Conservation (phyloP, 2,113 vertebrate genomes). For the Chamaetylas fuelleborni region DNA sequence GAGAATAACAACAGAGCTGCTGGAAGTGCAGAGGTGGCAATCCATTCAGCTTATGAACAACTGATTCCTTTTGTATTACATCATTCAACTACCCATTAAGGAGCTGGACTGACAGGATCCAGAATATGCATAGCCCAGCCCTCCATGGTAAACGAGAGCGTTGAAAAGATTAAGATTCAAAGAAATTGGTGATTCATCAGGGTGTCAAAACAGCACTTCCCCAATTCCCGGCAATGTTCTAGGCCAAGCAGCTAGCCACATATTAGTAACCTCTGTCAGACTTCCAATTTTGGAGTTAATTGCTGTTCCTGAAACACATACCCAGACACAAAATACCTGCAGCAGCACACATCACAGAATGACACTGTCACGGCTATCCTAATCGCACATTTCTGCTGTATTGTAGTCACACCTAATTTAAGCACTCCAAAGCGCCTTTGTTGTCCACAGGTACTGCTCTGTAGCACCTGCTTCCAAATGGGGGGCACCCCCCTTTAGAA, state of each 20-base stretch:
- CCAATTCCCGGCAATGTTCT: slow-evolving; percentile 31
- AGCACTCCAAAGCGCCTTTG: background rate
- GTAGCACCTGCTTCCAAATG: background rate
- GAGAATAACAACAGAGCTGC: slow-evolving; percentile 4
- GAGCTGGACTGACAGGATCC: slow-evolving; percentile 64
- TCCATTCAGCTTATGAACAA: slow-evolving; percentile 51
- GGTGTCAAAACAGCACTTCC: slow-evolving; percentile 43
- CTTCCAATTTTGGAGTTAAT: slow-evolving; percentile 43
- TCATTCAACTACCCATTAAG: slow-evolving; percentile 60
- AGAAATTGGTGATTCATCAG: slow-evolving; percentile 56
- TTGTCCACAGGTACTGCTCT: background rate
- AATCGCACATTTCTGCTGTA: background rate
- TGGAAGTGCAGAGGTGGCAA: slow-evolving; percentile 47
- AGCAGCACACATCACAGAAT: slow-evolving; percentile 39
- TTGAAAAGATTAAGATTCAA: slow-evolving; percentile 55
- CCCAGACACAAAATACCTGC: slow-evolving; percentile 42
- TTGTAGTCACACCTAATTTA: slow-evolving; percentile 13
- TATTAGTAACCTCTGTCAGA: slow-evolving; percentile 8
- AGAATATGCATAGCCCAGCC: slow-evolving; percentile 44
- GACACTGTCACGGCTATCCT: background rate
- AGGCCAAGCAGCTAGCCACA: slow-evolving; percentile 20
- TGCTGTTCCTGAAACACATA: slow-evolving; percentile 43
- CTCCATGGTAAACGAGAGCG: slow-evolving; percentile 9
- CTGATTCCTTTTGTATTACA: slow-evolving; percentile 59
- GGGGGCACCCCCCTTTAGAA: background rate